phyloP scores from a whole-genome alignment of 2,888 invertebrate genomes.

The Eudasyphora cyanicolor region DNA sequence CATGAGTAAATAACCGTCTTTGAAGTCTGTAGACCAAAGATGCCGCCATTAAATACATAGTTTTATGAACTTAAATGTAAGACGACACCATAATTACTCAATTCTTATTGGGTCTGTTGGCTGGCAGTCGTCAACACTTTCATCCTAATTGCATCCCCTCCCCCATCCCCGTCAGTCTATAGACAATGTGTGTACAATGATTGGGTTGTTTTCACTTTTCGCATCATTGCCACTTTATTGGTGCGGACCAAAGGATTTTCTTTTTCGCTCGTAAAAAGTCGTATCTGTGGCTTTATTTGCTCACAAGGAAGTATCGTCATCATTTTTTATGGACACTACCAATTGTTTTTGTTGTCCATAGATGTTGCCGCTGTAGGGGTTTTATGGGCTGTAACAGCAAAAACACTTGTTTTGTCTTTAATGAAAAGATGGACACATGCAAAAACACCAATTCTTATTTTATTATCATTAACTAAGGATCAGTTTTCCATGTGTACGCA shows the following conservation, averaged over 20 bases:
- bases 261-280: conserved; percentile 12
- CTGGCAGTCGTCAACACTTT: background rate
- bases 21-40: too few relatives aligned
- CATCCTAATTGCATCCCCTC: background rate
- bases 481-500: conserved; percentile 45
- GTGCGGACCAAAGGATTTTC: background rate
- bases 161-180: too few relatives aligned
- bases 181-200: background rate
- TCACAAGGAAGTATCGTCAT: background rate
- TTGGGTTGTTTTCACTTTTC: background rate
- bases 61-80: too few relatives aligned
- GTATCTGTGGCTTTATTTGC: background rate
- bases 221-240: background rate
- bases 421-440: conserved; percentile 42
- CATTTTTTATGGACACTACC: background rate
- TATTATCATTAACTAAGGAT: conserved; percentile 49
- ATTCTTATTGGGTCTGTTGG: background rate
- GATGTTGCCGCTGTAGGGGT: conserved; percentile 17
- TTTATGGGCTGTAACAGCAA: background rate
- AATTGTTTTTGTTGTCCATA: conserved; percentile 7
- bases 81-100: background rate
- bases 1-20: too few relatives aligned
- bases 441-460: conserved; percentile 26
- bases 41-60: too few relatives aligned
- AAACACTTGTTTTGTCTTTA: conserved; percentile 37